phyloP scores from a whole-genome alignment of 2,797 vertebrate species.

The Odontamblyopus rebecca region DNA sequence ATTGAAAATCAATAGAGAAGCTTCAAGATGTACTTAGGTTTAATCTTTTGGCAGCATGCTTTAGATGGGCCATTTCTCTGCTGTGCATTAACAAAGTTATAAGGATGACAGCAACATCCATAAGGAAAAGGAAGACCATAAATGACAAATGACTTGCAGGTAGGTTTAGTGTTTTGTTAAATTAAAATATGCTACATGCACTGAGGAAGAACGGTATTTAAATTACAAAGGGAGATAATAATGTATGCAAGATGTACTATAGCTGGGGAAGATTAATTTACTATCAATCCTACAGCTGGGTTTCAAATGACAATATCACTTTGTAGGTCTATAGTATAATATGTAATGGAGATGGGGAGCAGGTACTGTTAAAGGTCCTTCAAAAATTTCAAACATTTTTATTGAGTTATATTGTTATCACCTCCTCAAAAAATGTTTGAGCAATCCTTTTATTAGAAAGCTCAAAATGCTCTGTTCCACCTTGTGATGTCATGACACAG shows the following conservation, averaged over 20 bases:
- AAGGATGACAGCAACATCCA: not conserved
- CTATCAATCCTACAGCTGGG: not conserved
- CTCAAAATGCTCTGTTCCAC: too few relatives aligned
- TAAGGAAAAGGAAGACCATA: not conserved
- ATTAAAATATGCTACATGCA: not conserved
- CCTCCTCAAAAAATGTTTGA: too few relatives aligned
- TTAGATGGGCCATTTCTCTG: not conserved
- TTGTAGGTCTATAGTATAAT: not conserved
- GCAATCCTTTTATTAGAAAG: too few relatives aligned
- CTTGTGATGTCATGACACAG: too few relatives aligned
- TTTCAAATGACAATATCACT: not conserved
- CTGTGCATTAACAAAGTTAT: not conserved
- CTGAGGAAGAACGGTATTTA: not conserved
- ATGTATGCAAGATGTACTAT: not conserved
- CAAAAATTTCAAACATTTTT: too few relatives aligned
- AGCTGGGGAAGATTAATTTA: not conserved
- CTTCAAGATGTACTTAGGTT: not conserved
- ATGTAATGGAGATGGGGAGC: not conserved
- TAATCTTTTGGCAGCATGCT: not conserved
- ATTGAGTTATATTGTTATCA: too few relatives aligned
- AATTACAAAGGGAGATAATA: not conserved
- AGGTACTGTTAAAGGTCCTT: too few relatives aligned
- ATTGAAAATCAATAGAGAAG: constrained; percentile 3
- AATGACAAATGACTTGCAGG: not conserved
- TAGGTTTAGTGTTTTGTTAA: not conserved